Evolutionary conservation across 2,113 vertebrate species (phyloP).

Genomic region (Morphnarchus princeps): DNA sequence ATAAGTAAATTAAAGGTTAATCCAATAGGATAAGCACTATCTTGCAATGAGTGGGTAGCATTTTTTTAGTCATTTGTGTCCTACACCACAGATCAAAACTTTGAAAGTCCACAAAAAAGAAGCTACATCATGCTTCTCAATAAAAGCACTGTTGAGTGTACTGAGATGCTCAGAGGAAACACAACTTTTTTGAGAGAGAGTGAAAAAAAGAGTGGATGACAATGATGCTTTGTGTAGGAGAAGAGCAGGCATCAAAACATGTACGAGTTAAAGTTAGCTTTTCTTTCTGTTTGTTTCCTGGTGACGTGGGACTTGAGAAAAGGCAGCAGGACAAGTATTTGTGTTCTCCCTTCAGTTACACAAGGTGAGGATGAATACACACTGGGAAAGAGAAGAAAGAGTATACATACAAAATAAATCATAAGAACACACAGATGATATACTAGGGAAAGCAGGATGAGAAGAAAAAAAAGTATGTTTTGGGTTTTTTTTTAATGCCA

Average conservation of each 20-base stretch:
- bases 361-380: background rate
- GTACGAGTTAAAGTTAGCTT: background rate
- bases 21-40: background rate
- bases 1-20: background rate
- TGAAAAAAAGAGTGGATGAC: background rate
- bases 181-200: background rate
- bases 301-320: background rate
- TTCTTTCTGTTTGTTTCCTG: background rate
- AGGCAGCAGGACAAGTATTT: background rate
- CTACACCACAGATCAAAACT: background rate
- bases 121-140: background rate
- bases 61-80: background rate
- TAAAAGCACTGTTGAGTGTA: background rate
- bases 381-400: background rate
- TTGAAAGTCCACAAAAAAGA: background rate
- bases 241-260: background rate
- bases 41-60: background rate
- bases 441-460: background rate
- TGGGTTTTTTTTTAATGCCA: background rate
- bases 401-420: background rate
- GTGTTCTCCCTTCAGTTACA: background rate
- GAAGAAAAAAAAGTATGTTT: rapidly evolving
- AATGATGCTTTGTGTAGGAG: rapidly evolving
- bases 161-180: background rate
- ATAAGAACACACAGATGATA: background rate